phyloP scores from a whole-genome alignment of 2,888 invertebrate genomes.

The Eupithecia dodoneata region DNA sequence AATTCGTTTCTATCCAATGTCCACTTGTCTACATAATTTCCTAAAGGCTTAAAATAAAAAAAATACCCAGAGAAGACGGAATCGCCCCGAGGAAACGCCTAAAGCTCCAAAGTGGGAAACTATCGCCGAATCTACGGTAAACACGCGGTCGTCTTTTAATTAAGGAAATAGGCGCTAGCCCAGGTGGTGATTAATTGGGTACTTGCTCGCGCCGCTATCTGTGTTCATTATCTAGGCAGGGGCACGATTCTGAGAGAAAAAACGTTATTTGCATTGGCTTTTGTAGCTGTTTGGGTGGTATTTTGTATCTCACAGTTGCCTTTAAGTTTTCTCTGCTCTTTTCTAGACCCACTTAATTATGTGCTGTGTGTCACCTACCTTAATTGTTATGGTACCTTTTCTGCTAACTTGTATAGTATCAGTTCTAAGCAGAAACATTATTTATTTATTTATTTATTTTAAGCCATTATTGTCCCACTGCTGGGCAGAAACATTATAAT shows the following conservation, averaged over 20 bases:
- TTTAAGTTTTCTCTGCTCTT: not conserved
- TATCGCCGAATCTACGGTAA: slow-evolving; percentile 36
- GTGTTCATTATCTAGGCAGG: slow-evolving; percentile 71
- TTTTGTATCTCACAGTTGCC: not conserved
- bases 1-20: not conserved
- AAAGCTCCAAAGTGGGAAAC: not conserved
- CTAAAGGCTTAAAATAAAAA: no score
- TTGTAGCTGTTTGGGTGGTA: slow-evolving; percentile 27
- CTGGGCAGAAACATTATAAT: no score
- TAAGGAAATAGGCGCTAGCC: slow-evolving; percentile 60
- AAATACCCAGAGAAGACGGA: not conserved
- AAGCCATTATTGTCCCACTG: no score
- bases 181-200: slow-evolving; percentile 73
- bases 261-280: slow-evolving; percentile 54
- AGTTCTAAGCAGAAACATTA: no score
- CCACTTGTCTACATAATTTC: no score
- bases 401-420: no score
- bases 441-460: no score
- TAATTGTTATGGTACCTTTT: not conserved
- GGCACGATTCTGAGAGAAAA: slow-evolving; percentile 65
- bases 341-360: not conserved
- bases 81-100: not conserved
- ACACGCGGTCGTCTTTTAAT: slow-evolving; percentile 64
- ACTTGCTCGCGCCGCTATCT: slow-evolving; percentile 67
- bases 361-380: not conserved